These are phyloP conservation scores for Sardinella longiceps DNA, from an alignment of 2,797 vertebrate species.

Conservation along the genomic window DNA sequence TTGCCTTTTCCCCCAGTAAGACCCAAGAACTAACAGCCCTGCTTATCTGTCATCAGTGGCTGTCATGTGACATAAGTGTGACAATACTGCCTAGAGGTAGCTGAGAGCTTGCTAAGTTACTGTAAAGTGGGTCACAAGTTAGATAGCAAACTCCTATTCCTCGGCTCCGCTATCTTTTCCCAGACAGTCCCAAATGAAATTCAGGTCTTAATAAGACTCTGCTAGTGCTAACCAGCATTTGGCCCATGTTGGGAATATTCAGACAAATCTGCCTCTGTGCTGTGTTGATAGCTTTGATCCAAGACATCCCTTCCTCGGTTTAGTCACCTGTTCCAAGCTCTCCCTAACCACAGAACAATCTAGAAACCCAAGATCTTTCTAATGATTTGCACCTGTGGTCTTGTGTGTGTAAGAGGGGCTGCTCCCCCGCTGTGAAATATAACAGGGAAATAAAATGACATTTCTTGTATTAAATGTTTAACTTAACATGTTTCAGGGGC, in stretches of 20 bases:
- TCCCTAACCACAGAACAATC: not conserved
- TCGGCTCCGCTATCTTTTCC: not conserved
- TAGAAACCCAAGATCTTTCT: not conserved
- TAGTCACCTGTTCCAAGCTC: not conserved
- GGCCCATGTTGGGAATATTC: not conserved
- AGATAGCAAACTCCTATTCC: not conserved
- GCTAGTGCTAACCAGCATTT: not conserved
- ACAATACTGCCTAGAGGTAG: not conserved
- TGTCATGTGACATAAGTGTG: not conserved
- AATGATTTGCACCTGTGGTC: not conserved
- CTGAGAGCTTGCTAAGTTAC: not conserved
- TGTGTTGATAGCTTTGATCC: not conserved
- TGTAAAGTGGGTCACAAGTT: not conserved
- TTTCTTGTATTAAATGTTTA: not conserved
- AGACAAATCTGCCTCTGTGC: not conserved
- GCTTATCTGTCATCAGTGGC: not conserved
- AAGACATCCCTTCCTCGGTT: not conserved
- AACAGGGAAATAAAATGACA: not conserved
- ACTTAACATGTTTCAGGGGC: slow-evolving; percentile 71
- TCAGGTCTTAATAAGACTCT: not conserved
- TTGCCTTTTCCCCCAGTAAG: not conserved
- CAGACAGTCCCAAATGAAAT: not conserved
- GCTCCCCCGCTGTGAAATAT: not conserved
- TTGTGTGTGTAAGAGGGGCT: not conserved
- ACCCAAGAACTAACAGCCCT: not conserved